Base-by-base conservation (phyloP, 2,888 invertebrate genomes). In the Ecliptopera silaceata region DNA sequence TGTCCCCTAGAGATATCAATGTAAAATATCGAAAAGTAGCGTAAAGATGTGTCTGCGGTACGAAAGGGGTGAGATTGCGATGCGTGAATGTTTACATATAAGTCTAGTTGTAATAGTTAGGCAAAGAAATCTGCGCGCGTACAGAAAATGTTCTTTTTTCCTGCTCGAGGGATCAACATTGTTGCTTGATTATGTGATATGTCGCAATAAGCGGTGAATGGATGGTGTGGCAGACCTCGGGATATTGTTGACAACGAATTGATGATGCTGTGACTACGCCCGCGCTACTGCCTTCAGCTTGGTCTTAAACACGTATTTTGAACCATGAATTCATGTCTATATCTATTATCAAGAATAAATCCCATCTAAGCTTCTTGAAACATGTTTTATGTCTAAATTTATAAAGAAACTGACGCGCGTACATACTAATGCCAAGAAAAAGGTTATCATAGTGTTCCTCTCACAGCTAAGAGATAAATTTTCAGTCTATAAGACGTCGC, bases 91-190 rank as follows among this genome's bases (percentile, higher is more conserved):
- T 70, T 63, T 77, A 77, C 77, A 79, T 52, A 78, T 88, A 90
- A 89, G 88, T 82, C 79, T 90, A 91, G 90, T 48, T 80, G 79
- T 82, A 66, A 81, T 91, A 91, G 90, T 88, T 91, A 91, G 91
- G 91, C 84, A 62, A 69, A 68, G 59, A 63, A 64, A 64, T 52
- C 55, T 66, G 62, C 62, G 62, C 59, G 62, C 64, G 59, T 56
- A 63, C 61, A 64, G 57, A 61, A 26, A 50, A 51, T 75, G 83
- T 84, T 84, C n/a, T n/a, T 80, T 77, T 86, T 84, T 82, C 75
- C 80, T 82, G 82, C 82, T 83, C 82, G 86, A 82, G 89, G 88
- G 87, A 86, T 87, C 86, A 88, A 84, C 83, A 72, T 78, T 72
- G 76, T 75, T 71, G 74, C 75, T 76, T 78, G 73, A 71, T 73